Evolutionary conservation across 92 coral and sea anemone species (phyloP).

Genomic region (Siderastrea radians): DNA sequence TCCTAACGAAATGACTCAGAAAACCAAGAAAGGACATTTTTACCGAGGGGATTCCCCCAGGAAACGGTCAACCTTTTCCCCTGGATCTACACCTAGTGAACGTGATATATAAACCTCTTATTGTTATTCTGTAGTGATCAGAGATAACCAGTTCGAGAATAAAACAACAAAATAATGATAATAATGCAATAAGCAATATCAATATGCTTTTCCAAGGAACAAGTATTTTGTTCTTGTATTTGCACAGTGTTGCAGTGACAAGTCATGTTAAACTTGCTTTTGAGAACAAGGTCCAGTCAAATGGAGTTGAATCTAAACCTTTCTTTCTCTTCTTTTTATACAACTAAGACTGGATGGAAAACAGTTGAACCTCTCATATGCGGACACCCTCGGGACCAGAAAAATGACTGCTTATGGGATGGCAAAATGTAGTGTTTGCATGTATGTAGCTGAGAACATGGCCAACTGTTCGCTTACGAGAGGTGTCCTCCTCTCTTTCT

Average conservation of each 20-base stretch:
- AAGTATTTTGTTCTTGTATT: not conserved
- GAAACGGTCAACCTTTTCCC: too few species aligned
- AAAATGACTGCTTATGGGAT: constrained; percentile 7
- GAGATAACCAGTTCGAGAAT: not conserved
- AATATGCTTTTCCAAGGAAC: constrained; percentile 11
- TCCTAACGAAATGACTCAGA: too few species aligned
- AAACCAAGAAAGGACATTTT: too few species aligned
- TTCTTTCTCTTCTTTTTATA: not conserved
- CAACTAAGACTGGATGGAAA: constrained; percentile 11
- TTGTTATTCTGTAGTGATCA: not conserved
- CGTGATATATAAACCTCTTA: not conserved
- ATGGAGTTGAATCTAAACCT: constrained; percentile 6
- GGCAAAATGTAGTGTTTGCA: constrained; percentile 14
- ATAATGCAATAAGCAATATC: not conserved
- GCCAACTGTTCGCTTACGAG: constrained; percentile 17
- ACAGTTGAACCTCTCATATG: constrained; percentile 21
- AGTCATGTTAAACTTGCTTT: too few species aligned
- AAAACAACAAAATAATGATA: not conserved
- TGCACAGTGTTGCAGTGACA: too few species aligned
- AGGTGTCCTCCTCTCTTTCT: not conserved
- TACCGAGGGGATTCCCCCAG: too few species aligned
- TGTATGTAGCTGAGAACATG: not conserved
- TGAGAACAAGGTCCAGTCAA: not conserved
- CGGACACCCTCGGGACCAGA: not conserved
- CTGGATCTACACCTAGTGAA: not conserved